A percentile compares a stretch with the other conserved stretches of the same genome.
These are phyloP conservation scores for Delphinus delphis DNA, from an alignment of 2,113 vertebrate species.

Conservation along the genomic window DNA sequence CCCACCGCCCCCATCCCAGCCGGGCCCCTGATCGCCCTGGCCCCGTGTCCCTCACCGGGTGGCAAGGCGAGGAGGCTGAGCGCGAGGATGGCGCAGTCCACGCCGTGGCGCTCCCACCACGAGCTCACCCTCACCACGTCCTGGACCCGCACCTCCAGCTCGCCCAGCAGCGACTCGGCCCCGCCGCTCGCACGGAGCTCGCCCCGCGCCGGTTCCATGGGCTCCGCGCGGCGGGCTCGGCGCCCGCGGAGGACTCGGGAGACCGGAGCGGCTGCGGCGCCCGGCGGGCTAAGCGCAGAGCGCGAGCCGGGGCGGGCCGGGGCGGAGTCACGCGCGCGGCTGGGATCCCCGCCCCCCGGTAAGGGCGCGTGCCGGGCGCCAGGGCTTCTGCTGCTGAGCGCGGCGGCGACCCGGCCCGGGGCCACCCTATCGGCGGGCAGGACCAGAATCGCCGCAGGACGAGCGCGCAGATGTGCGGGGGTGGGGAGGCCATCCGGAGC, in stretches of 20 bases:
- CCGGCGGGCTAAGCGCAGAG: not conserved
- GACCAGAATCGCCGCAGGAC: not conserved
- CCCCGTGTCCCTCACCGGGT: slow-evolving; percentile 81
- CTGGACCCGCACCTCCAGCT: slow-evolving; percentile 90
- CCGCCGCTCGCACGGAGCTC: not conserved
- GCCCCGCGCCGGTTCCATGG: not conserved
- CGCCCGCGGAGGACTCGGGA: not conserved
- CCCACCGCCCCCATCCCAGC: not conserved
- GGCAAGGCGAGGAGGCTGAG: slow-evolving; percentile 87
- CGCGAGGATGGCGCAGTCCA: slow-evolving; percentile 89
- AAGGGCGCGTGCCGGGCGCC: not conserved
- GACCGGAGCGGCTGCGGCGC: not conserved
- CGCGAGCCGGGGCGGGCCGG: not conserved
- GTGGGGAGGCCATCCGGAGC: not conserved
- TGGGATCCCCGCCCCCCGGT: not conserved
- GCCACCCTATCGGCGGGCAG: not conserved
- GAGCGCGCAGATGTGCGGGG: not conserved
- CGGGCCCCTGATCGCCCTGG: not conserved
- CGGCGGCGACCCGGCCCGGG: not conserved
- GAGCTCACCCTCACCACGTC: slow-evolving; percentile 88
- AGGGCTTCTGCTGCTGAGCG: not conserved
- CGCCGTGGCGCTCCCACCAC: slow-evolving; percentile 94
- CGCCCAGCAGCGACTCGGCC: slow-evolving; percentile 88
- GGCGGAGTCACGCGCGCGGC: slow-evolving; percentile 54
- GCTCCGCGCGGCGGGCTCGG: not conserved